Evolutionary conservation across 2,113 vertebrate species (phyloP), one percentile per base, ranked within the genome.

Genomic region (Laticauda laticaudata): DNA sequence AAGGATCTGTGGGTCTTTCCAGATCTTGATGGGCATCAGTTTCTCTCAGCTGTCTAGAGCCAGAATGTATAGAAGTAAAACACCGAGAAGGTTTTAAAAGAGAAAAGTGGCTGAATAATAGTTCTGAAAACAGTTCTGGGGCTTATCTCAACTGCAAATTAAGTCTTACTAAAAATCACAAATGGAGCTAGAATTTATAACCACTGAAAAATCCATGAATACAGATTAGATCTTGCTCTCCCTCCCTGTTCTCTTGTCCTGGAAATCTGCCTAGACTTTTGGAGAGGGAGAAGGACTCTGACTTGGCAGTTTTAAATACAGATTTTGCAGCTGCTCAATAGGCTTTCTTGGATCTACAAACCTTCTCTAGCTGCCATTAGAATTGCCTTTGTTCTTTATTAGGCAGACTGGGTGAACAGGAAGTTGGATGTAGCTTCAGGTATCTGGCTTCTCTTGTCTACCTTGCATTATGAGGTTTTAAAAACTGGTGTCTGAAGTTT

Each of bases 381-480:
- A 96, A 90, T 90, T 90, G 96, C 94, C 97, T 97, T 97, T 97
- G 96, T 97, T 43, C 97, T 97, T 97, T 97, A 97, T 98, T 97
- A 97, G 34, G 34, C 75, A 43, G 75, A 21, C 93, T 69, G 95
- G 48, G 94, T 96, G 94, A 91, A 23, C 20, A 95, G 95, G 92
- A 87, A 96, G 94, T 93, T 97, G 96, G 96, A 95, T 97, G 94
- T 92, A 3, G 61, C 43, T 91, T 94, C 94, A 94, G 94, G 95
- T 94, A 94, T 93, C 96, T 96, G 96, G 24, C 92, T 92, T 94
- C 43, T 95, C 96, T 94, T 95, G 94, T 93, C 95, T 90, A 86
- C 94, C 93, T 94, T 96, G 90, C 93, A 92, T 87, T 91, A 53
- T 90, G 53, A 94, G 90, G 94, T 91, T 94, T 92, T 48, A 3